Conservation (phyloP, 2,113 vertebrate species). For the Pterophyllum scalare region DNA sequence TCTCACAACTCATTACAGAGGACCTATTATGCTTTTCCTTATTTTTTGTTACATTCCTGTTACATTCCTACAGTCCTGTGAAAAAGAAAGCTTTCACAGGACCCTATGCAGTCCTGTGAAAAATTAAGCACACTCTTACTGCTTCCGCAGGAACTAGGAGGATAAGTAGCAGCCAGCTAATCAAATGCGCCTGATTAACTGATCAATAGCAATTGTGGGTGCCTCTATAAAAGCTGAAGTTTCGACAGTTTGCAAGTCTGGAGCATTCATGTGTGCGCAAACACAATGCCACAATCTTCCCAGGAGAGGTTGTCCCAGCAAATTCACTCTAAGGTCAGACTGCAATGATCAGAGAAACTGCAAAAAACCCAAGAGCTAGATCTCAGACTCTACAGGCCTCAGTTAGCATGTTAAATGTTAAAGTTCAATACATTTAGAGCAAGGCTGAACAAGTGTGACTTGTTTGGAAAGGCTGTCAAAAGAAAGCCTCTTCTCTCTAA, state of each 20-base stretch:
- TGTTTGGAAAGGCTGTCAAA: too few species aligned
- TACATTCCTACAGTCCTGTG: neutral
- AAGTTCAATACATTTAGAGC: too few species aligned
- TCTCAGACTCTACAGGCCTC: too few species aligned
- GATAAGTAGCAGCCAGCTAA: neutral
- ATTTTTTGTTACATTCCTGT: too few species aligned
- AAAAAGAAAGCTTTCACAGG: neutral
- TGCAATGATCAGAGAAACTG: neutral
- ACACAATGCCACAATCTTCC: neutral
- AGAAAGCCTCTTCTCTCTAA: too few species aligned
- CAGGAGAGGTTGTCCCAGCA: neutral
- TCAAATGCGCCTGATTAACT: neutral
- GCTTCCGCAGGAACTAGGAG: neutral
- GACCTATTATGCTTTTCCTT: neutral
- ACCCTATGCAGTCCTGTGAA: fast-evolving
- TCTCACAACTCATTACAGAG: constrained; percentile 17
- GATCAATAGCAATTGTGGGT: neutral
- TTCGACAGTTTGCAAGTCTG: neutral
- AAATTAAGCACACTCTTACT: neutral
- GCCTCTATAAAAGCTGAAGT: neutral
- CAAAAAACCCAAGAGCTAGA: neutral
- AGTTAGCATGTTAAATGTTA: too few species aligned
- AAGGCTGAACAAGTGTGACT: too few species aligned
- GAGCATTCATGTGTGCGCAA: neutral
- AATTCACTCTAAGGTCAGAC: constrained; percentile 1